Evolutionary conservation across 1,140 invertebrate genomes (phyloP), one percentile per base, ranked within the genome.

Genomic region (Anadara kagoshimensis): DNA sequence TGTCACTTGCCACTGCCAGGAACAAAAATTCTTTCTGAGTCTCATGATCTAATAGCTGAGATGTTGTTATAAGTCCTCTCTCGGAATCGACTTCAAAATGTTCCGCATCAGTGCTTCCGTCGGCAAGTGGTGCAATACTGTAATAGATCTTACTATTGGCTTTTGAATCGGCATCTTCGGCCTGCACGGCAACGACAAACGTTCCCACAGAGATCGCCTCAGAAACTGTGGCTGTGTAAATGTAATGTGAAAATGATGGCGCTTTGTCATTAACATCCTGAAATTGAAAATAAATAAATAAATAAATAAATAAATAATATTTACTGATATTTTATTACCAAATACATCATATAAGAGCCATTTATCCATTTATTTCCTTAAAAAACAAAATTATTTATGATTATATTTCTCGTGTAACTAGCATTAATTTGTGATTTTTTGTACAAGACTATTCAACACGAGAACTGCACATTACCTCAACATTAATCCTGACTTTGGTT

Each of bases 221-320:
- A 3, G 94, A 94, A 5, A 98, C 91, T 0, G 93, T 92, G 41
- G 95, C 93, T 75, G 94, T 94, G 90, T 97, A 98, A 57, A 93
- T 93, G 85, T 95, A 94, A 69, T 93, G 92, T 36, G 92, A 91
- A 85, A 98, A 97, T 87, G 93, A 92, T 20, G 96, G 96, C 65
- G 94, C 92, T 86, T 95, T 95, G 90, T 97, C 96, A 88, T 98
- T 98, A 22, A 95, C 94, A 90, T 98, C 96, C 75, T 89, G 78
- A 26, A 80, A 78, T 47, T 8, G 18, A 47, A 10, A 47, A 47
- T 47, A 47, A 10, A 18, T 8, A 47, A 47, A 47, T 10, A 12
- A 59, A 14, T 41, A 10, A 10, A 10, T 47, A 10, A 12, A 57
- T 26, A 57, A 57, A 26, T 57, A 10, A 12, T 26, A 26, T 26